These are phyloP conservation scores for Lycaon pictus DNA, from an alignment of 2,113 vertebrate genomes.

Conservation along the genomic window DNA sequence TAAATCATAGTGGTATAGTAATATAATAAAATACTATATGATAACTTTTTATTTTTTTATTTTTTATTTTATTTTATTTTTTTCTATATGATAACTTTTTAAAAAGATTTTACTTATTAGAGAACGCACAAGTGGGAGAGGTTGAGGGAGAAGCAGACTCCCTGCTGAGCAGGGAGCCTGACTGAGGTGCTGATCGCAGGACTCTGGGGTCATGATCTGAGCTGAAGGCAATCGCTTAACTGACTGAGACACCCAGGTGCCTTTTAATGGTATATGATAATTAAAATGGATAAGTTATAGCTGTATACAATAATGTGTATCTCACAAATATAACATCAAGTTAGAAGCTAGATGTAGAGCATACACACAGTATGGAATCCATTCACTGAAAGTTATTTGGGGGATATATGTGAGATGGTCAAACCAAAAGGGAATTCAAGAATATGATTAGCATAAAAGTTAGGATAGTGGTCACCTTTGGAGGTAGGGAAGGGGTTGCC, in stretches of 20 bases:
- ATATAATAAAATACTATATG: not conserved
- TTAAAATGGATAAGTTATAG: not conserved
- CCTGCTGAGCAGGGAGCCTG: not conserved
- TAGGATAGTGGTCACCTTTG: not conserved
- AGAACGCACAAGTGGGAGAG: not conserved
- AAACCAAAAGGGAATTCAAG: not conserved
- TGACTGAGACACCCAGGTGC: not conserved
- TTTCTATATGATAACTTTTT: not conserved
- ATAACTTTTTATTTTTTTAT: not conserved
- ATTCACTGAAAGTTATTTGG: not conserved
- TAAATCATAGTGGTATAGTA: not conserved
- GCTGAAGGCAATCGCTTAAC: not conserved
- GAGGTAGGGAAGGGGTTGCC: not conserved
- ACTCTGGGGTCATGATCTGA: not conserved
- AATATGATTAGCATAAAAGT: not conserved
- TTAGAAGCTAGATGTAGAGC: not conserved
- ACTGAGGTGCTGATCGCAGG: not conserved
- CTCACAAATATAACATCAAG: not conserved
- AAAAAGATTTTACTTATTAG: not conserved
- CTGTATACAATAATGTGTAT: not conserved
- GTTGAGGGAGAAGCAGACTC: not conserved
- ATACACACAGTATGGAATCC: not conserved
- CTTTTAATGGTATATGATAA: not conserved
- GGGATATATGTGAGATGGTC: not conserved
- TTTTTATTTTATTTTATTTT: not conserved